Base-by-base conservation (phyloP, 1,140 invertebrate species). In the Mercenaria mercenaria region DNA sequence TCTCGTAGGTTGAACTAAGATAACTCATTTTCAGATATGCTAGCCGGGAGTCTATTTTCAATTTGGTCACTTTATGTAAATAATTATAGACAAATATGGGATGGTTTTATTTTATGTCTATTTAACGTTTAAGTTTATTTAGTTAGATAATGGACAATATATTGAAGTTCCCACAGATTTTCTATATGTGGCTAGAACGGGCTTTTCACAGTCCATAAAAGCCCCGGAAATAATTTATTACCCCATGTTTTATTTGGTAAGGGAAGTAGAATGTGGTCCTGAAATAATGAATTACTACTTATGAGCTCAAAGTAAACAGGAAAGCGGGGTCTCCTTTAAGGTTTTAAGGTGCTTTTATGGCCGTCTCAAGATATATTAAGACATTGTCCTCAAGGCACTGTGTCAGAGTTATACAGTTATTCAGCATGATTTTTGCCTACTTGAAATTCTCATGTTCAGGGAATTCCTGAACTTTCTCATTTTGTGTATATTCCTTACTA, bases 181-280 rank as follows among this genome's bases (percentile, higher is more conserved):
- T 4, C 59, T 4, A 29, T n/a, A 64, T 26, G 10, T 64, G 10
- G 26, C 59, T n/a, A 26, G 29, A 64, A 64, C 10, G 3, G 52
- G 52, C 29, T 64, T 23, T 29, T 64, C 59, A 64, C 59, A 64
- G 26, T 15, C 59, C 59, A 64, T 29, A 56, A 64, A 64, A 64
- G 26, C 59, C 59, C 72, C 18, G 41, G 41, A 43, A 76, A 76
- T 76, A 29, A 76, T 76, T 76, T 76, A 76, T 76, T 76, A 76
- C 39, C 13, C 41, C 2, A 39, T 39, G 41, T 37, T 50, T 76
- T 76, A 76, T 76, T 76, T 76, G 26, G 34, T 20, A 76, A 72
- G 41, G 72, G 72, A 50, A 76, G n/a, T 76, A 43, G 20, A 43
- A 76, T 4, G 8, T 76, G 72, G 39, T 34, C 47, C n/a, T 76